These are phyloP conservation scores for Pogonocichla stellata DNA, from an alignment of 2,113 vertebrate species.

Conservation along the genomic window DNA sequence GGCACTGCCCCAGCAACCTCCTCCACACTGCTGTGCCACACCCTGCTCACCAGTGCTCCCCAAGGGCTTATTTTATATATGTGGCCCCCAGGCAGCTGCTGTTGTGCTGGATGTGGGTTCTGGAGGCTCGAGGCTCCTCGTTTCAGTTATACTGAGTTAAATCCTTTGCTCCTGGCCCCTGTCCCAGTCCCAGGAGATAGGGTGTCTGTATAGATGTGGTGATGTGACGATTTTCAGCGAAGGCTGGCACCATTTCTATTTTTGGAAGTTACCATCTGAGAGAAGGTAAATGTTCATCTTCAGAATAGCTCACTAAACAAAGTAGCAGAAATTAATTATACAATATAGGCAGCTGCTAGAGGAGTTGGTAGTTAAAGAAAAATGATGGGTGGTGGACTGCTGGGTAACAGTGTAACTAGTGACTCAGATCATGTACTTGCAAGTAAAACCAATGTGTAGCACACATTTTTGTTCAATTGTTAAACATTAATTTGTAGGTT, in stretches of 20 bases:
- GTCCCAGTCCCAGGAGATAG: background rate
- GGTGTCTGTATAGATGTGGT: background rate
- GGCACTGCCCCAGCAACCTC: background rate
- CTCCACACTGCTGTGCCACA: background rate
- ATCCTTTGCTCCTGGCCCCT: background rate
- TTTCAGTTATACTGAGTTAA: background rate
- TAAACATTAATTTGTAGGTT: background rate
- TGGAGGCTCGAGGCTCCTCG: background rate
- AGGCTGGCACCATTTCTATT: background rate
- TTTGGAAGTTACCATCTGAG: constrained; percentile 11
- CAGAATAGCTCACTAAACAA: background rate
- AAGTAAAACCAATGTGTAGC: background rate
- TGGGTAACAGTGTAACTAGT: background rate
- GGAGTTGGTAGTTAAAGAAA: background rate
- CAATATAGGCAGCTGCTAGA: background rate
- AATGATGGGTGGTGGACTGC: background rate
- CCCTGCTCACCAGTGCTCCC: background rate
- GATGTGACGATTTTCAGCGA: constrained; percentile 12
- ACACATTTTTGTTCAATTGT: background rate
- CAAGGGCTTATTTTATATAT: rapidly evolving
- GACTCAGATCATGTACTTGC: background rate
- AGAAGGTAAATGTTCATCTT: background rate
- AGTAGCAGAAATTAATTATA: background rate
- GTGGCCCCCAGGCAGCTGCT: background rate
- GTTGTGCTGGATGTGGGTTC: too few relatives aligned